phyloP scores from a whole-genome alignment of 2,888 invertebrate species.

The Archaeoteleia sp. region DNA sequence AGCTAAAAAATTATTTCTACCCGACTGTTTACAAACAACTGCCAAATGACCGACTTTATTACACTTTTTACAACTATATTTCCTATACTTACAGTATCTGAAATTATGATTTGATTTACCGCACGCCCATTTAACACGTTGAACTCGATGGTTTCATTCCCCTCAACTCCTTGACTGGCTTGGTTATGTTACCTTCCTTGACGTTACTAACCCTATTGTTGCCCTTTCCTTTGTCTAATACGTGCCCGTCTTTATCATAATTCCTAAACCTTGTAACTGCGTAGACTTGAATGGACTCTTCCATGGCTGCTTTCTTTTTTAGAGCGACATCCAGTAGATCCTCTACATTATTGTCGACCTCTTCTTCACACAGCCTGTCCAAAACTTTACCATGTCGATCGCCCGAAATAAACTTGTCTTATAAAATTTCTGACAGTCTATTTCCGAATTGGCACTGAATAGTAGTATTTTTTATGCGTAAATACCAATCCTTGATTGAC shows the following conservation, averaged over 20 bases:
- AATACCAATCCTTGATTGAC: slow-evolving; percentile 49
- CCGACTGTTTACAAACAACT: slow-evolving; percentile 7
- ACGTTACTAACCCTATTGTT: slow-evolving; percentile 37
- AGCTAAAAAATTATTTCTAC: neutral
- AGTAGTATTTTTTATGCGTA: slow-evolving; percentile 58
- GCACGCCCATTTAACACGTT: slow-evolving; percentile 1
- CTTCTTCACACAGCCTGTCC: slow-evolving; percentile 18
- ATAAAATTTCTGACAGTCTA: slow-evolving; percentile 47
- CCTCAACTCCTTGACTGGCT: slow-evolving; percentile 41
- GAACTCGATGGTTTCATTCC: neutral
- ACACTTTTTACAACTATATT: slow-evolving; percentile 12
- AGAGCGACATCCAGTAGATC: neutral
- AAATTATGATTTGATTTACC: slow-evolving; percentile 7
- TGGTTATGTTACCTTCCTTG: slow-evolving; percentile 36
- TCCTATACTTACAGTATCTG: slow-evolving; percentile 16
- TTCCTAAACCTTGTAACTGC: neutral
- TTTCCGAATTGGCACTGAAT: slow-evolving; percentile 34
- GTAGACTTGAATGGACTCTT: neutral
- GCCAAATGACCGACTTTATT: slow-evolving; percentile 10
- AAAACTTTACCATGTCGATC: slow-evolving; percentile 28
- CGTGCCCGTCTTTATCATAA: slow-evolving; percentile 50
- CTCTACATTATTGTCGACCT: neutral
- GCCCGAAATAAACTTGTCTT: slow-evolving; percentile 51
- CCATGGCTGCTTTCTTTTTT: neutral
- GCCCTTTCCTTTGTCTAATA: no score